Percentiles rank a stretch among this genome's conserved stretches.
Evolutionary conservation across 2,888 invertebrate genomes (phyloP).

Genomic region (Galerucella calmariensis): DNA sequence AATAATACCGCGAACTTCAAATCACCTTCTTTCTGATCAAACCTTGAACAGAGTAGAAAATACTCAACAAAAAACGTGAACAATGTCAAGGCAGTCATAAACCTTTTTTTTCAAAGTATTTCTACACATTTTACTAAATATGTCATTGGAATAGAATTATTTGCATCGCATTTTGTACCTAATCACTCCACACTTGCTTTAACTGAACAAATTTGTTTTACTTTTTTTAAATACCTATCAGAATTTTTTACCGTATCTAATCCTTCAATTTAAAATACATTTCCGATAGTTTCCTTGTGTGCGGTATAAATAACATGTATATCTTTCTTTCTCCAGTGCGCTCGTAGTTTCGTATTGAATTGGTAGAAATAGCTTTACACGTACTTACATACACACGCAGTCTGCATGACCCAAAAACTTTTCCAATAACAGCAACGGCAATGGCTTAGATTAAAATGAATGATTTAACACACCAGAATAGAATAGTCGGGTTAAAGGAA

Average conservation of each 20-base stretch:
- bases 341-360: conserved; percentile 3
- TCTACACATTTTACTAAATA: no score
- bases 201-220: neutral
- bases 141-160: no score
- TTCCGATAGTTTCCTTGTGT: neutral
- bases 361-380: conserved; percentile 6
- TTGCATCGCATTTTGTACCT: no score
- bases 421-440: conserved; percentile 17
- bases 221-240: neutral
- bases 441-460: conserved; percentile 15
- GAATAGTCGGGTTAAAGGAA: neutral
- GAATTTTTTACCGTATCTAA: neutral
- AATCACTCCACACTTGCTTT: no score
- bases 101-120: no score
- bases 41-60: no score
- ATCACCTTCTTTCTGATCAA: no score
- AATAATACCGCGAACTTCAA: no score
- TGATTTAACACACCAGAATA: conserved; percentile 13
- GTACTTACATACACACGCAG: neutral
- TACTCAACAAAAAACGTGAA: no score
- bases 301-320: neutral
- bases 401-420: conserved; percentile 18
- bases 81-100: no score
- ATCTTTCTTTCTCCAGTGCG: neutral
- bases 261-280: neutral